phyloP scores from a whole-genome alignment of 2,888 invertebrate genomes.

The Hesperia comma region DNA sequence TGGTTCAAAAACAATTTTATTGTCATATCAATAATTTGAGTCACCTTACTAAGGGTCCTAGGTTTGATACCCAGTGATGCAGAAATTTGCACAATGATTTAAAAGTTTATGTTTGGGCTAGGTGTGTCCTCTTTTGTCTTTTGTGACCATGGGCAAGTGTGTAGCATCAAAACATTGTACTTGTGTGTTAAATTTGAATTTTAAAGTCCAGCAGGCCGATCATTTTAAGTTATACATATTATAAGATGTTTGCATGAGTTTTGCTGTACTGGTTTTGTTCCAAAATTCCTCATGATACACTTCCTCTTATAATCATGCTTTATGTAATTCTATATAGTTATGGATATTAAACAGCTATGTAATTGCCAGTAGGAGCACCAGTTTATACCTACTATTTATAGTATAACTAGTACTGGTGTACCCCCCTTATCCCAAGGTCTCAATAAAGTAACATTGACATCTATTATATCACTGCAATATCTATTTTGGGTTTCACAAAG shows the following conservation, averaged over 20 bases:
- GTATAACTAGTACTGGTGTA: background rate
- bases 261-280: background rate
- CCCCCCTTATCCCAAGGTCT: background rate
- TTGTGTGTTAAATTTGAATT: too few species aligned
- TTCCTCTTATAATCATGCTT: background rate
- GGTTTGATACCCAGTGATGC: too few species aligned
- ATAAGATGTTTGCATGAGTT: background rate
- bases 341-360: background rate
- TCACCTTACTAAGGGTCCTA: too few species aligned
- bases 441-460: background rate
- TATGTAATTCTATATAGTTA: background rate
- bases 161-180: too few species aligned
- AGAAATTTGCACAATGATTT: too few species aligned
- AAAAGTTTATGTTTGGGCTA: too few species aligned
- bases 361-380: background rate
- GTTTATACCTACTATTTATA: background rate
- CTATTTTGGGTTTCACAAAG: background rate
- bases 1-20: too few species aligned
- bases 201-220: background rate
- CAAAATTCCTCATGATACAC: background rate
- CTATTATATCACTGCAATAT: background rate
- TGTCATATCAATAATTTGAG: too few species aligned
- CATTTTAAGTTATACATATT: background rate
- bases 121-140: too few species aligned
- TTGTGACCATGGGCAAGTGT: too few species aligned